Conservation (phyloP, 1,140 invertebrate genomes). For the Temnothorax longispinosus region DNA sequence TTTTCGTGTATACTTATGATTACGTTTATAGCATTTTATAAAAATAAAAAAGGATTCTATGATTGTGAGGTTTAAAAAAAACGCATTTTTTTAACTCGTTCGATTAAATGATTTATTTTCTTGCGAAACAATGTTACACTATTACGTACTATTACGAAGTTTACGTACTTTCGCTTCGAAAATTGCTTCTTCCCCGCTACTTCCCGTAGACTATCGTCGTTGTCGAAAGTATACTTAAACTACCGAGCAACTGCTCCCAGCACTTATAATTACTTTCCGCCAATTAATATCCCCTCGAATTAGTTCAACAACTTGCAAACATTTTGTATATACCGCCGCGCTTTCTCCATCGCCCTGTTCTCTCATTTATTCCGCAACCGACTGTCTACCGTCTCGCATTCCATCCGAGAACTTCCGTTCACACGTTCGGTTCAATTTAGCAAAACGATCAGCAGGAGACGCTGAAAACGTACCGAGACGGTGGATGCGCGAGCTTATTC, state of each 20-base stretch:
- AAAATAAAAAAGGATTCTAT: background rate
- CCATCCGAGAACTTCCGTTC: constrained; percentile 14
- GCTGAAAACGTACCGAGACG: background rate
- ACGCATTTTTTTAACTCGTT: background rate
- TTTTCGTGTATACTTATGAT: background rate
- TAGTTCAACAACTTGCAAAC: constrained; percentile 65
- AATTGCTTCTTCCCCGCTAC: constrained; percentile 57
- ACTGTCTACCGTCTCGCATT: constrained; percentile 34
- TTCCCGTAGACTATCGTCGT: constrained; percentile 47
- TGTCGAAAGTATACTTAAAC: constrained; percentile 64
- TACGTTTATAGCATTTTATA: background rate
- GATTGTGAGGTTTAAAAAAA: background rate
- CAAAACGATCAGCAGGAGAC: constrained; percentile 23
- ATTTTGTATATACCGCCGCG: constrained; percentile 54
- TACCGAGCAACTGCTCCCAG: constrained; percentile 59
- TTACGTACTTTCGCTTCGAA: constrained; percentile 46
- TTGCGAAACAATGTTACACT: constrained; percentile 45
- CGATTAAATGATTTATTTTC: constrained; percentile 46
- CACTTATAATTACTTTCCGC: constrained; percentile 67
- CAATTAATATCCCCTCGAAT: constrained; percentile 64
- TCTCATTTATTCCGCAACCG: constrained; percentile 41
- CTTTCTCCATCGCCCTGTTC: constrained; percentile 8
- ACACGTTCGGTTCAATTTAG: constrained; percentile 27
- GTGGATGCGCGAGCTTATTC: background rate
- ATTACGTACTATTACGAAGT: constrained; percentile 42